Percentiles rank a stretch among this genome's conserved stretches.
These are phyloP conservation scores for Sternarchorhynchus goeldii DNA, from an alignment of 2,797 vertebrate genomes.

Conservation along the genomic window DNA sequence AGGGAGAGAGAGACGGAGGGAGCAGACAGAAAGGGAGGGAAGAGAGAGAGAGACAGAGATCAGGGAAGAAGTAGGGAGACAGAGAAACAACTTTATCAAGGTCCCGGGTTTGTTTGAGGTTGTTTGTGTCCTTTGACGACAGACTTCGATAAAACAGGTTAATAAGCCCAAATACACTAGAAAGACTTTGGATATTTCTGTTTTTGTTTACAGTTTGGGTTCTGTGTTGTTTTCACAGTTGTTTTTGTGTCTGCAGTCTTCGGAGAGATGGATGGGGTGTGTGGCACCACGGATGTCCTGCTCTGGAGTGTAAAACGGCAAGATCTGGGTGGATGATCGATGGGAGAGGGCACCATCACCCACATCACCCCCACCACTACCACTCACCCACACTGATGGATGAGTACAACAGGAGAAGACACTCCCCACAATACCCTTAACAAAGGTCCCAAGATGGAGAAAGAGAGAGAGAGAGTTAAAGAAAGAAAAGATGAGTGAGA, in stretches of 20 bases:
- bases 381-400: constrained; percentile 62
- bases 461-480: constrained; percentile 8
- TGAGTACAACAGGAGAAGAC: constrained; percentile 42
- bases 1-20: no score
- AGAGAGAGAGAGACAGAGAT: neutral
- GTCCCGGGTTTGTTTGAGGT: no score
- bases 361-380: constrained; percentile 13
- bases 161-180: no score
- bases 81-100: no score
- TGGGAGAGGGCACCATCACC: constrained; percentile 48
- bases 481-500: constrained; percentile 19
- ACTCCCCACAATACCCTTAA: no score
- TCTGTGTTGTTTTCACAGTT: no score
- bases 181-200: no score
- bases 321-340: constrained; percentile 73
- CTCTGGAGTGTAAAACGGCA: constrained; percentile 73
- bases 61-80: neutral
- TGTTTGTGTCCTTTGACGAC: no score
- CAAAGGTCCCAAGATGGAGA: no score
- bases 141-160: no score
- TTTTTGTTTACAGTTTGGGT: no score
- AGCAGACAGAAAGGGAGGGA: neutral
- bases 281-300: constrained; percentile 68
- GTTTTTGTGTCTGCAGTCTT: no score
- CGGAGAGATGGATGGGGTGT: constrained; percentile 76